Conservation (phyloP, 2,888 invertebrate species). For the Dexiosoma caninum region DNA sequence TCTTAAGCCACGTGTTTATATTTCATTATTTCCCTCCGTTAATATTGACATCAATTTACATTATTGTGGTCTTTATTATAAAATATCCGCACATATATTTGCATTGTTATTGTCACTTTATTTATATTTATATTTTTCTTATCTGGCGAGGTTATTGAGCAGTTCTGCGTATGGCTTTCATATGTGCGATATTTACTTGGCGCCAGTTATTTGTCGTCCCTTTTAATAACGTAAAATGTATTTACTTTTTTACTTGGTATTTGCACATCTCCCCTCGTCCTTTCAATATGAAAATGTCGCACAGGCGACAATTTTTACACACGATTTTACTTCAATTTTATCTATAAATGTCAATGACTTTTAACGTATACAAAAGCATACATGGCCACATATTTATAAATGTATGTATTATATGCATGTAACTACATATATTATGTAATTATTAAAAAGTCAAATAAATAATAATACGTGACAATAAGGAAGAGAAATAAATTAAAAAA, state of each 20-base stretch:
- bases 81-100: background rate
- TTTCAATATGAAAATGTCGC: slow-evolving; percentile 24
- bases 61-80: background rate
- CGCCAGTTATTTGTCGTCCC: slow-evolving; percentile 26
- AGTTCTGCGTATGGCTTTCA: slow-evolving; percentile 7
- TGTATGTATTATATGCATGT: no score
- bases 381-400: no score
- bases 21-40: background rate
- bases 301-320: slow-evolving; percentile 30
- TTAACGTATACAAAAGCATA: background rate
- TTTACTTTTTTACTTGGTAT: slow-evolving; percentile 1
- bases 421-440: no score
- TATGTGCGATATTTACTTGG: slow-evolving; percentile 34
- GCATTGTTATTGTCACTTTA: background rate
- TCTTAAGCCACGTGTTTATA: background rate
- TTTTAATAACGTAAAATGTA: slow-evolving; percentile 19
- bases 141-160: background rate
- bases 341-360: background rate
- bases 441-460: no score
- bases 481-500: no score
- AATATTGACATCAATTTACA: slow-evolving; percentile 21
- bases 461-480: no score
- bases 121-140: background rate
- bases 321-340: background rate
- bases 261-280: background rate